These are phyloP conservation scores for Hippocampus kuda DNA, from an alignment of 2,797 vertebrate genomes.

Conservation along the genomic window DNA sequence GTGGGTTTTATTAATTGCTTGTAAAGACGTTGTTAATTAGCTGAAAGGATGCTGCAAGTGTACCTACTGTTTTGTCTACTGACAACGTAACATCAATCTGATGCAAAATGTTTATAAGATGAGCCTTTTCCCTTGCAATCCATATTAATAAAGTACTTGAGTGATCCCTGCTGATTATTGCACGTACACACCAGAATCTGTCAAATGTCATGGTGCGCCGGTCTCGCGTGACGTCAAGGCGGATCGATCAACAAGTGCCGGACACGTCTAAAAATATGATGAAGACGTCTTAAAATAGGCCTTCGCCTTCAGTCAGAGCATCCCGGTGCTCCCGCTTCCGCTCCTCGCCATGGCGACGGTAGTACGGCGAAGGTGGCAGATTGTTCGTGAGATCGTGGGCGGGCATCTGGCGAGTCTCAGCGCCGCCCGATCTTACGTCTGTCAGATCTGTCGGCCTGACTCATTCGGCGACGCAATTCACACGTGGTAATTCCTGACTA, in stretches of 20 bases:
- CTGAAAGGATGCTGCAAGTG: not conserved
- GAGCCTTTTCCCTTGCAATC: not conserved
- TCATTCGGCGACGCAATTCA: constrained; percentile 6
- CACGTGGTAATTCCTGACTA: no score
- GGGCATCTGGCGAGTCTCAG: constrained; percentile 49
- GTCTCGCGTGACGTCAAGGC: not conserved
- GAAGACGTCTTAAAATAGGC: constrained; percentile 56
- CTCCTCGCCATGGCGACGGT: constrained; percentile 59
- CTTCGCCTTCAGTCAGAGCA: constrained; percentile 50
- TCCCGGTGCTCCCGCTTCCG: constrained; percentile 43
- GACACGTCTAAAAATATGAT: constrained; percentile 23
- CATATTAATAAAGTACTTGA: not conserved
- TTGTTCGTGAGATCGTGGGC: constrained; percentile 66
- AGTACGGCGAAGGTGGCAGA: constrained; percentile 57
- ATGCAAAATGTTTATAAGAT: no score
- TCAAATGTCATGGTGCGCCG: not conserved
- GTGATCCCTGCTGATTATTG: not conserved
- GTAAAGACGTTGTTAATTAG: not conserved
- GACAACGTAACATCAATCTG: no score
- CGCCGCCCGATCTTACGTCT: constrained; percentile 49
- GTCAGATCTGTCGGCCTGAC: constrained; percentile 47
- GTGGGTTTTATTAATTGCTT: not conserved
- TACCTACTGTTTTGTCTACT: not conserved
- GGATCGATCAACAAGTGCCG: not conserved
- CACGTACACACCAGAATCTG: not conserved